These are phyloP conservation scores for Diplodus puntazzo DNA, from an alignment of 2,797 vertebrate species.

Conservation along the genomic window DNA sequence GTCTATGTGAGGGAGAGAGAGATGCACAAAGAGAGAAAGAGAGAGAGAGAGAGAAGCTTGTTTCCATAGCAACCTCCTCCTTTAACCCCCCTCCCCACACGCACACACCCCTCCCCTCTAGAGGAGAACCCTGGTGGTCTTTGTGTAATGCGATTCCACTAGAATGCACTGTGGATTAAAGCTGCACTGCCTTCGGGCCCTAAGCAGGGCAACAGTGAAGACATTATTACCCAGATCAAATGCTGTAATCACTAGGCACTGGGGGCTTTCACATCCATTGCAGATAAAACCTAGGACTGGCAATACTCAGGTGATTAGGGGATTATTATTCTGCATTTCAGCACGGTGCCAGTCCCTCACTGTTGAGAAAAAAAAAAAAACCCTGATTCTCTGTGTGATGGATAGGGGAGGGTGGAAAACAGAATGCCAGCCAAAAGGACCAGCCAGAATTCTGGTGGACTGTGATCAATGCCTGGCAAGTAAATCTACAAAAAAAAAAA, in stretches of 20 bases:
- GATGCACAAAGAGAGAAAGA: constrained; percentile 44
- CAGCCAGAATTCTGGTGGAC: constrained; percentile 65
- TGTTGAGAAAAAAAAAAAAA: constrained; percentile 52
- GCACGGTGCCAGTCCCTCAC: constrained; percentile 77
- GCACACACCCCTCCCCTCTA: constrained; percentile 67
- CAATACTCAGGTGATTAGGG: constrained; percentile 88
- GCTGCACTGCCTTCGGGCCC: constrained; percentile 81
- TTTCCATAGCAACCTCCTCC: constrained; percentile 86
- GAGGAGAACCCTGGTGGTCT: constrained; percentile 87
- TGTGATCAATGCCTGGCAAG: constrained; percentile 72
- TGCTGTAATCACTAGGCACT: constrained; percentile 87
- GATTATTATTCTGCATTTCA: constrained; percentile 87
- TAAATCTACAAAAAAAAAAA: constrained; percentile 17
- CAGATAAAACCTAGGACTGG: constrained; percentile 85
- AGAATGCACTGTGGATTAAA: constrained; percentile 89
- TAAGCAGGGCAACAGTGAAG: constrained; percentile 86
- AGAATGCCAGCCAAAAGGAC: constrained; percentile 58
- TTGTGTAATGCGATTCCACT: constrained; percentile 88
- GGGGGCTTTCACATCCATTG: constrained; percentile 85
- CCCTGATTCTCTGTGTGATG: constrained; percentile 67
- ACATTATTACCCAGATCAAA: constrained; percentile 90
- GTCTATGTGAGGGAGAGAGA: constrained; percentile 39
- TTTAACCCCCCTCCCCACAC: constrained; percentile 48
- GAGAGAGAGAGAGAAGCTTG: constrained; percentile 70
- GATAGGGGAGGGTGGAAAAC: constrained; percentile 62